phyloP scores from a whole-genome alignment of 2,113 vertebrate species.

The Carlito syrichta region DNA sequence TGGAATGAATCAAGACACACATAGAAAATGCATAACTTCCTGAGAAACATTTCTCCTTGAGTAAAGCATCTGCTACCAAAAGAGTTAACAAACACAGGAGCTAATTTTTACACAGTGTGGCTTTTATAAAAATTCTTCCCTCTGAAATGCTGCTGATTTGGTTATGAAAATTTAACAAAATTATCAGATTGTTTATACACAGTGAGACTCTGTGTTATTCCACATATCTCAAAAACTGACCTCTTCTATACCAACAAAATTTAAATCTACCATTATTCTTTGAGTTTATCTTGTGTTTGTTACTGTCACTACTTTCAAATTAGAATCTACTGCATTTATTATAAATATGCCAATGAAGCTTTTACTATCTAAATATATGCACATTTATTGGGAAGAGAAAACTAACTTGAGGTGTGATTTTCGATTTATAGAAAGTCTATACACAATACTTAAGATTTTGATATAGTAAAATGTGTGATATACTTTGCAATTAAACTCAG shows the following conservation, averaged over 20 bases:
- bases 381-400: neutral
- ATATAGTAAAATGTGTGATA: neutral
- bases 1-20: neutral
- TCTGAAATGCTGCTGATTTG: constrained; percentile 35
- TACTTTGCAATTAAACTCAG: constrained; percentile 6
- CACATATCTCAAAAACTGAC: constrained; percentile 19
- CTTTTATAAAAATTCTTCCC: neutral
- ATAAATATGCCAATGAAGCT: neutral
- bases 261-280: neutral
- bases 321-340: neutral
- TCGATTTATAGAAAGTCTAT: neutral
- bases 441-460: constrained; percentile 1
- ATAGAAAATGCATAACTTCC: neutral
- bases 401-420: neutral
- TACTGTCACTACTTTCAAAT: neutral
- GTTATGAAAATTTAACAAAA: neutral
- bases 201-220: neutral
- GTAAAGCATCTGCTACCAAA: neutral
- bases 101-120: neutral
- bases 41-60: neutral
- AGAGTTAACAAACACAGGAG: neutral
- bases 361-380: neutral
- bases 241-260: neutral
- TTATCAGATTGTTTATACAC: constrained; percentile 9
- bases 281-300: neutral